Evolutionary conservation across 2,888 invertebrate genomes (phyloP).

Genomic region (Cerceris ruficornis): DNA sequence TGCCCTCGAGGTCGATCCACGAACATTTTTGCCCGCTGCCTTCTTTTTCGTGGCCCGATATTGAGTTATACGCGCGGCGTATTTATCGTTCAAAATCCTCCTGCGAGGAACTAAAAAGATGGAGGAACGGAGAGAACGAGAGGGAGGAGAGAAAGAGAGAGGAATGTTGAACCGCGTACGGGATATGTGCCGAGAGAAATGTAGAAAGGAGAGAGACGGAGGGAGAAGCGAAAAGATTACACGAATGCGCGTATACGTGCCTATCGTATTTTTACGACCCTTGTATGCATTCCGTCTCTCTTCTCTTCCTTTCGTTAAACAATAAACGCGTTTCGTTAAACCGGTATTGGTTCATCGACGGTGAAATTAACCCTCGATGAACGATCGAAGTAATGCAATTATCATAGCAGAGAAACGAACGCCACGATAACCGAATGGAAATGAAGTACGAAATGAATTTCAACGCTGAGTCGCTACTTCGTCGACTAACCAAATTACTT

Average conservation of each 20-base stretch:
- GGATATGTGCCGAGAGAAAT: slow-evolving; percentile 19
- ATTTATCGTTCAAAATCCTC: slow-evolving; percentile 76
- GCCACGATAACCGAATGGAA: neutral
- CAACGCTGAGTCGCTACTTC: too few species aligned
- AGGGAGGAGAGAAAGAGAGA: slow-evolving; percentile 17
- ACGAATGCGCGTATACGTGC: slow-evolving; percentile 13
- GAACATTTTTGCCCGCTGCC: slow-evolving; percentile 77
- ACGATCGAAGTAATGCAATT: too few species aligned
- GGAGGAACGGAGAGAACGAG: slow-evolving; percentile 28
- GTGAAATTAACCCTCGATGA: too few species aligned
- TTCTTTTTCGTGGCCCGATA: slow-evolving; percentile 75
- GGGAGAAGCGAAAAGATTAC: too few species aligned
- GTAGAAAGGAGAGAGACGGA: slow-evolving; percentile 12
- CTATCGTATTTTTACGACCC: slow-evolving; percentile 24
- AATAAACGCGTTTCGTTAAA: neutral
- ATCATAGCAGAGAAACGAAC: neutral
- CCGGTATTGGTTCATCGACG: too few species aligned
- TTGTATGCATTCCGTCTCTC: too few species aligned
- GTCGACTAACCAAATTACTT: too few species aligned
- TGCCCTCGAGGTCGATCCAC: slow-evolving; percentile 79
- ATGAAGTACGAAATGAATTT: too few species aligned
- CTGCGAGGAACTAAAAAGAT: slow-evolving; percentile 39
- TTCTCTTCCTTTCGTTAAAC: neutral
- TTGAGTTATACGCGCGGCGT: slow-evolving; percentile 79
- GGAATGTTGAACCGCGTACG: slow-evolving; percentile 22